A percentile compares a stretch with the other conserved stretches of the same genome.
phyloP scores from a whole-genome alignment of 1,140 invertebrate species.

The Zaprionus africanus region DNA sequence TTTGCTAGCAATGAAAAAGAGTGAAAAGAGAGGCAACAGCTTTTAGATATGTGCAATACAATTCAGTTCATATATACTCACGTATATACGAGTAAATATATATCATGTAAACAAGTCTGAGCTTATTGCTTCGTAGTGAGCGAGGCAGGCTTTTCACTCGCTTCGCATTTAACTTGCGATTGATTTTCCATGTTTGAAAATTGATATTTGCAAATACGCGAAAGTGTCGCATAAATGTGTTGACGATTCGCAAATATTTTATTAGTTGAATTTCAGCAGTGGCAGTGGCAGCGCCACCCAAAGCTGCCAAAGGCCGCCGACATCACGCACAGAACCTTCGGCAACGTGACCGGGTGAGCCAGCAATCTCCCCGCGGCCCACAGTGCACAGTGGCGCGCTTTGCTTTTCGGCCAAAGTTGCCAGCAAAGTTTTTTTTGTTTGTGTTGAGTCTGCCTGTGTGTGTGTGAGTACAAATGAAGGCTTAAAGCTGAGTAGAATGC shows the following conservation, averaged over 20 bases:
- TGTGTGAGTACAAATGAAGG: not conserved
- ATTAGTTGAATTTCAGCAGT: not conserved
- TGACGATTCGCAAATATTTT: slow-evolving; percentile 2
- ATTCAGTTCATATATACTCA: no score
- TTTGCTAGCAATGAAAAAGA: no score
- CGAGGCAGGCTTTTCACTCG: no score
- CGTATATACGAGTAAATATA: no score
- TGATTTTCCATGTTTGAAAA: not conserved
- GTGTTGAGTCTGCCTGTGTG: not conserved
- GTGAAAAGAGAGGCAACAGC: no score
- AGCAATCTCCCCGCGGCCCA: not conserved
- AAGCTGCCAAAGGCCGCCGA: slow-evolving; percentile 3
- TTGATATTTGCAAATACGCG: slow-evolving; percentile 2
- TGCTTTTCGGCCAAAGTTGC: slow-evolving; percentile 1
- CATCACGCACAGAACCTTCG: slow-evolving; percentile 2
- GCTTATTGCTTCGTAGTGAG: no score
- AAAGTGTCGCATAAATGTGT: slow-evolving; percentile 3
- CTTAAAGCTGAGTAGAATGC: not conserved
- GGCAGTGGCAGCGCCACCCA: not conserved
- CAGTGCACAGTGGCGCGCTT: not conserved
- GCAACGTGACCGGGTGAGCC: slow-evolving; percentile 5
- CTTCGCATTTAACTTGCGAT: not conserved
- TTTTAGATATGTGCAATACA: no score
- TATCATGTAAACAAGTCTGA: no score
- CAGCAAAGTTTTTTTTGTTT: not conserved